Base-by-base conservation (phyloP, 2,797 vertebrate species). In the Falco concolor region DNA sequence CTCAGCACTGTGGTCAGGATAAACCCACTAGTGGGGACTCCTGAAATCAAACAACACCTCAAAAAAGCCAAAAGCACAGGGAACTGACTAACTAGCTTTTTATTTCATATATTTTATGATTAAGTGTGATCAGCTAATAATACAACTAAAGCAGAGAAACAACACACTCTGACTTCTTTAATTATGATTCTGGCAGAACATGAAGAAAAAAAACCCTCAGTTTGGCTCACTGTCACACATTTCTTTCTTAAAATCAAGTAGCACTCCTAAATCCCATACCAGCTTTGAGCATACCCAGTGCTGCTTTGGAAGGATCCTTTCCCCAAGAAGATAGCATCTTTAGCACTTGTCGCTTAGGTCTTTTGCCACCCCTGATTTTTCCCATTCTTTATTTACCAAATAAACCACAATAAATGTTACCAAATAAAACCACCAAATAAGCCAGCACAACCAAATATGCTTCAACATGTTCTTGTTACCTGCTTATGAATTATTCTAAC, bases 1-100 rank as follows among this genome's bases (percentile, higher is more conserved):
- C 77, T 84, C 0, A 0, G 28, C 7, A 25, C 32, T 79, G 50
- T 4, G 1, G 4, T 22, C 1, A 1, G 63, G 34, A 45, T 32
- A 30, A 76, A 70, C 24, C 7, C 52, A 15, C 59, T 34, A 65
- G 14, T 7, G 7, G 28, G 17, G 19, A 49, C 56, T 89, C 25
- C 54, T 79, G 40, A 88, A 94, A 68, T 16, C 38, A 76, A 78
- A n/a, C 19, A 68, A 12, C 0, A 2, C 47, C 38, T 74, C 67
- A 44, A 42, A 82, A 67, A 80, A 83, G 17, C 28, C 74, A 70
- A 56, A 84, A 90, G 13, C 60, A 36, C 49, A 56, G 57, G 30
- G 21, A 86, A 44, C 45, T 57, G 4, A 32, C 40, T 38, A 68
- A 16, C 16, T 49, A 50, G 52, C 10, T 72, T 91, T 84, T 84